Evolutionary conservation across 2,888 invertebrate species (phyloP).

Genomic region (Stramonita haemastoma): DNA sequence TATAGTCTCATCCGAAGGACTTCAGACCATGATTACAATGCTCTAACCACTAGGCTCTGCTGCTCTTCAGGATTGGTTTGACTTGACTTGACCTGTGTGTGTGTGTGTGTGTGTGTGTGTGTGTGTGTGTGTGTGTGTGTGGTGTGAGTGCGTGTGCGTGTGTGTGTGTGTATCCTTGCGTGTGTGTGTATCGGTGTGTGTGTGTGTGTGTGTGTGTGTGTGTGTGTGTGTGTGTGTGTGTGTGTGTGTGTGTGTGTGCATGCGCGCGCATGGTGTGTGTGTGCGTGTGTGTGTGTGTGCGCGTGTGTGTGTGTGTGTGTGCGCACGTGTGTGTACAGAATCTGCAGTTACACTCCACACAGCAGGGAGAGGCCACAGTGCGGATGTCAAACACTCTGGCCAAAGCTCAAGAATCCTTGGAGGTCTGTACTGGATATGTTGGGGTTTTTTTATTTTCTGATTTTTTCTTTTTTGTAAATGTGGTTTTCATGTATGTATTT

Average conservation of each 20-base stretch:
- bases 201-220: neutral
- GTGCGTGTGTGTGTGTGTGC: neutral
- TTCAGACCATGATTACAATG: too few species aligned
- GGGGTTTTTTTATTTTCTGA: neutral
- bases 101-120: neutral
- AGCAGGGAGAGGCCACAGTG: constrained; percentile 24
- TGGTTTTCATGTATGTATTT: neutral
- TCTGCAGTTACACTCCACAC: constrained; percentile 1
- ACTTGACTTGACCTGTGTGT: neutral
- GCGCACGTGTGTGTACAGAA: neutral
- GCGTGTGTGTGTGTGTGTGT: neutral
- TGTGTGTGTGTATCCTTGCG: too few species aligned
- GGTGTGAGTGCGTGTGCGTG: too few species aligned
- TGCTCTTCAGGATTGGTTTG: too few species aligned
- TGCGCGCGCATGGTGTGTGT: too few species aligned
- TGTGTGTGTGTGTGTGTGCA: neutral
- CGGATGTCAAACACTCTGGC: constrained; percentile 33
- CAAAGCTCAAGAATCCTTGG: constrained; percentile 32
- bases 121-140: neutral
- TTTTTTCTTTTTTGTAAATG: neutral
- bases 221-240: neutral
- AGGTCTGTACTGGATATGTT: constrained; percentile 15
- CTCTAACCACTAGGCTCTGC: too few species aligned
- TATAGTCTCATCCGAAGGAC: too few species aligned
- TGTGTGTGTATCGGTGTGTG: neutral